phyloP scores from a whole-genome alignment of 2,113 vertebrate genomes.

The Scomber colias region DNA sequence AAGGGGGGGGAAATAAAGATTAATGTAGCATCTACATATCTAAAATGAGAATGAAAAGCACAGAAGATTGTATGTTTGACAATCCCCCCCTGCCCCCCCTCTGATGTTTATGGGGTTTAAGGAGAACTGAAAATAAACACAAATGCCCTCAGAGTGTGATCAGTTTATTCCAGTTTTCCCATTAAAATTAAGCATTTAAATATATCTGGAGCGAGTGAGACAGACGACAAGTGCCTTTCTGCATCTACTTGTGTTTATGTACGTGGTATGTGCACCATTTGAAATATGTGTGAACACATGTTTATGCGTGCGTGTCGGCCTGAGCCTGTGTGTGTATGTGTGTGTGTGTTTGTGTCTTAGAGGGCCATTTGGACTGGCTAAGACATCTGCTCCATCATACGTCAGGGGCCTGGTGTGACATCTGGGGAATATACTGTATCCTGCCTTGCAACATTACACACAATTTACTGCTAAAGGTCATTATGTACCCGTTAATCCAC shows the following conservation, averaged over 20 bases:
- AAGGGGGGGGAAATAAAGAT: constrained; percentile 66
- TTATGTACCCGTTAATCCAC: constrained; percentile 90
- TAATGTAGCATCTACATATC: constrained; percentile 67
- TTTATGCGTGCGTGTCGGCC: constrained; percentile 68
- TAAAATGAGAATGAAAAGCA: constrained; percentile 66
- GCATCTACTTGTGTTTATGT: constrained; percentile 43
- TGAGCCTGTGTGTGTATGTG: constrained; percentile 49
- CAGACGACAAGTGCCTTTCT: constrained; percentile 56
- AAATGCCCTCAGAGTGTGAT: constrained; percentile 42
- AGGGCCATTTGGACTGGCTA: constrained; percentile 87
- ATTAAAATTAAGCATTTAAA: constrained; percentile 72
- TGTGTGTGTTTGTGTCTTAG: constrained; percentile 78
- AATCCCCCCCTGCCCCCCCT: background rate
- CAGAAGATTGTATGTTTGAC: constrained; percentile 35
- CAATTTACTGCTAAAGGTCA: constrained; percentile 92
- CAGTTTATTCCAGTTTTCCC: constrained; percentile 57
- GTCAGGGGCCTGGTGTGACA: constrained; percentile 89
- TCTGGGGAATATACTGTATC: constrained; percentile 91
- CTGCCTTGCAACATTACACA: constrained; percentile 91
- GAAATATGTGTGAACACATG: constrained; percentile 71
- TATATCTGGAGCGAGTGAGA: constrained; percentile 57
- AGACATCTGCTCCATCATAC: constrained; percentile 91
- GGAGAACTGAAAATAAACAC: constrained; percentile 48
- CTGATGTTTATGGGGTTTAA: constrained; percentile 51
- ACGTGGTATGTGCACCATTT: constrained; percentile 57